These are phyloP conservation scores for Python bivittatus DNA, from an alignment of 2,113 vertebrate species.

Conservation along the genomic window DNA sequence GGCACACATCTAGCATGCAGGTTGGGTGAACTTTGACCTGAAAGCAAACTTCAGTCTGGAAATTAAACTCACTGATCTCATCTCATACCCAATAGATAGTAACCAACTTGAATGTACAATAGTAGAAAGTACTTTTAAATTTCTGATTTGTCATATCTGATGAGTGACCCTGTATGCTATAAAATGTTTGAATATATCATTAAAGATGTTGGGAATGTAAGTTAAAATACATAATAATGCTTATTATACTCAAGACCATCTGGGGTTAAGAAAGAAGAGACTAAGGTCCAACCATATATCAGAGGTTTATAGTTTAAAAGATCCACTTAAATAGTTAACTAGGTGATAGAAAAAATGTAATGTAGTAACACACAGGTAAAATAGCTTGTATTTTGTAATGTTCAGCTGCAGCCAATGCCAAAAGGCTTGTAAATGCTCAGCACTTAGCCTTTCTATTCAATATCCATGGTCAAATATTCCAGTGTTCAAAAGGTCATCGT, in stretches of 20 bases:
- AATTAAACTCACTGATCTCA: neutral
- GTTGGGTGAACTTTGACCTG: neutral
- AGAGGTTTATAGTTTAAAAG: neutral
- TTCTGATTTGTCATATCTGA: neutral
- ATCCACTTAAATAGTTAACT: neutral
- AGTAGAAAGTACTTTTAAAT: neutral
- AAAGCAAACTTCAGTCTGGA: neutral
- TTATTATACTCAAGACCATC: neutral
- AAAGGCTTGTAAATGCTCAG: neutral
- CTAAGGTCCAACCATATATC: neutral
- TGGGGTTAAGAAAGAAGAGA: neutral
- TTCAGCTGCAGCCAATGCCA: neutral
- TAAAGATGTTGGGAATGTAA: neutral
- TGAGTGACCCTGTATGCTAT: neutral
- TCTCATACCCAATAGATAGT: neutral
- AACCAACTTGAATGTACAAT: neutral
- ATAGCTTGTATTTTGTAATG: neutral
- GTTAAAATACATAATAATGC: neutral
- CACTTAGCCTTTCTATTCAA: neutral
- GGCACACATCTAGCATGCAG: neutral
- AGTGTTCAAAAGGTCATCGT: slow-evolving; percentile 20
- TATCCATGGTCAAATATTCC: neutral
- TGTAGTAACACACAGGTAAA: neutral
- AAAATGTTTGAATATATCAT: neutral
- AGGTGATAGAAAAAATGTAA: neutral